phyloP scores from a whole-genome alignment of 1,140 invertebrate species.

The Drosophila repletoides region DNA sequence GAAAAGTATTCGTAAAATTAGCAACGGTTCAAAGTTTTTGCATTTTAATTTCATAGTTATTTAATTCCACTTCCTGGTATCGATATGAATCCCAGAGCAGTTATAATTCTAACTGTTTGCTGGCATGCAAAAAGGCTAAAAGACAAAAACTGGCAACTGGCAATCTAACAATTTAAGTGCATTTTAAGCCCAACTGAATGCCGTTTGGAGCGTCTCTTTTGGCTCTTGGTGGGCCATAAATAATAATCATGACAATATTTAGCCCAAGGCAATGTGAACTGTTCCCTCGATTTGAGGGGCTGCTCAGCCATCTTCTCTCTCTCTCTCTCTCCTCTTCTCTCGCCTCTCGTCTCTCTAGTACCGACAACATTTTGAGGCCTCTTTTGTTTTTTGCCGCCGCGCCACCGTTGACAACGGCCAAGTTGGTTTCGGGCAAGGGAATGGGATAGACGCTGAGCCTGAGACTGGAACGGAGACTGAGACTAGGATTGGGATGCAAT shows the following conservation, averaged over 20 bases:
- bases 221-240: conserved; percentile 38
- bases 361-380: conserved; percentile 23
- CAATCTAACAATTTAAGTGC: conserved; percentile 14
- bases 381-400: conserved; percentile 48
- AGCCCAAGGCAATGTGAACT: conserved; percentile 37
- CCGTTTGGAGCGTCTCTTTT: conserved; percentile 8
- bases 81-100: not conserved
- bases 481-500: conserved; percentile 32
- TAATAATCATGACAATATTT: conserved; percentile 58
- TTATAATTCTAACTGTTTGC: conserved; percentile 65
- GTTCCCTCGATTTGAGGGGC: conserved; percentile 15
- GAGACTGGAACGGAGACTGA: conserved; percentile 33
- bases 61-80: conserved; percentile 27
- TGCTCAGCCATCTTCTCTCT: not conserved
- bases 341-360: not conserved
- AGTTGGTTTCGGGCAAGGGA: conserved; percentile 41
- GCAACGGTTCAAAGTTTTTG: no score
- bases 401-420: conserved; percentile 30
- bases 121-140: conserved; percentile 24
- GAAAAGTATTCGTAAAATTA: no score
- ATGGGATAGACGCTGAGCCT: conserved; percentile 24
- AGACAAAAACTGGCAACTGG: conserved; percentile 12
- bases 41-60: no score
- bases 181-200: conserved; percentile 4
- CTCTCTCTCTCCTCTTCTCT: no score